A percentile compares a stretch with the other conserved stretches of the same genome.
phyloP scores from a whole-genome alignment of 2,888 invertebrate species.

The Crossocerus cetratus region DNA sequence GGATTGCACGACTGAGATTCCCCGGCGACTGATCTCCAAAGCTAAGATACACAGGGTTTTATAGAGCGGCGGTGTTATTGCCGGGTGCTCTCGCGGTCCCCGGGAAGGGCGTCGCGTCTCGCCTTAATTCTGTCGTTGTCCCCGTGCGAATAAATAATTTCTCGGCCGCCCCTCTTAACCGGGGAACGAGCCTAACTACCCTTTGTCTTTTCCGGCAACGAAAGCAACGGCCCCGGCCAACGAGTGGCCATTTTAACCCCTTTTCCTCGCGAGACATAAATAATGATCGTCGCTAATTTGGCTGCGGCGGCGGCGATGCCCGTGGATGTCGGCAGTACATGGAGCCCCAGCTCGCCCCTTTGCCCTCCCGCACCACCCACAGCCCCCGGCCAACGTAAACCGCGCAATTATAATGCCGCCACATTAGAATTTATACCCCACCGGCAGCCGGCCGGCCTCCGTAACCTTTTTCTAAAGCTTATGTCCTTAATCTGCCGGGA shows the following conservation, averaged over 20 bases:
- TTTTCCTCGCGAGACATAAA: slow-evolving; percentile 74
- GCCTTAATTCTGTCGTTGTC: slow-evolving; percentile 37
- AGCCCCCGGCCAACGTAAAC: slow-evolving; percentile 68
- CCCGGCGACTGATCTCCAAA: neutral
- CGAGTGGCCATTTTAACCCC: slow-evolving; percentile 73
- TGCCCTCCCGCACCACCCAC: slow-evolving; percentile 57
- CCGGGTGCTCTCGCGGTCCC: neutral
- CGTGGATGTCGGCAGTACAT: no score
- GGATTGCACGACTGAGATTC: neutral
- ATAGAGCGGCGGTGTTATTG: neutral
- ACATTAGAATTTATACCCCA: slow-evolving; percentile 76
- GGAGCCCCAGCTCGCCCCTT: no score
- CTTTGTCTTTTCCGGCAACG: slow-evolving; percentile 69
- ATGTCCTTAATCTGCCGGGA: slow-evolving; percentile 74
- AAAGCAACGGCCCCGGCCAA: slow-evolving; percentile 46
- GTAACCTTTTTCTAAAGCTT: slow-evolving; percentile 75
- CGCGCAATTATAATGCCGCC: slow-evolving; percentile 76
- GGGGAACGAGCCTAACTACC: slow-evolving; percentile 59
- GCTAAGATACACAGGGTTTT: no score
- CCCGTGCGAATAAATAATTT: slow-evolving; percentile 47
- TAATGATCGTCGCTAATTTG: slow-evolving; percentile 77
- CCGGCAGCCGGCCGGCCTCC: slow-evolving; percentile 58
- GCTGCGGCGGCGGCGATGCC: slow-evolving; percentile 37
- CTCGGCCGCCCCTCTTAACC: slow-evolving; percentile 23
- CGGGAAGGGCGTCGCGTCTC: slow-evolving; percentile 28